Percentiles rank a stretch among this genome's conserved stretches.
phyloP scores from a whole-genome alignment of 1,140 invertebrate genomes.

The Atta cephalotes region DNA sequence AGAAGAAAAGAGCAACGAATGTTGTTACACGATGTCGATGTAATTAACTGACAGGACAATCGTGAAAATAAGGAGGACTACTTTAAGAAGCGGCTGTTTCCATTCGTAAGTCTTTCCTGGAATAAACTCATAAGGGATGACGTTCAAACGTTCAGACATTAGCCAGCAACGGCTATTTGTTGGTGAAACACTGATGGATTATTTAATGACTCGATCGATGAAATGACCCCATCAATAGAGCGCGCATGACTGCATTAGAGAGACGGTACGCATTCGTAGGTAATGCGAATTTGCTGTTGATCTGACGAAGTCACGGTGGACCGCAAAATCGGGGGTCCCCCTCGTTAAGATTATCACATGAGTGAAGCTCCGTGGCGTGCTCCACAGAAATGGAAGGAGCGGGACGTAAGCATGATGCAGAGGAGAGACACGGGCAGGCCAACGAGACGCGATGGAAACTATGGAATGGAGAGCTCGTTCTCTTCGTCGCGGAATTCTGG shows the following conservation, averaged over 20 bases:
- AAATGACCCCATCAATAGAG: slow-evolving; percentile 24
- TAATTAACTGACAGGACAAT: slow-evolving; percentile 27
- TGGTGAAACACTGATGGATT: slow-evolving; percentile 44
- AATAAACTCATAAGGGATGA: slow-evolving; percentile 33
- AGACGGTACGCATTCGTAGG: background rate
- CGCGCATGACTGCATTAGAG: slow-evolving; percentile 40
- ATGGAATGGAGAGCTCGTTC: slow-evolving; percentile 81
- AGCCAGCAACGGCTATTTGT: slow-evolving; percentile 47
- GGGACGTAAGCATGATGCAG: slow-evolving; percentile 80
- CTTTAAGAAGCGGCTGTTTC: slow-evolving; percentile 3
- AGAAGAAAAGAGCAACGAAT: background rate
- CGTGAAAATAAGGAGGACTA: slow-evolving; percentile 19
- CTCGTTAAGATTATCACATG: slow-evolving; percentile 2
- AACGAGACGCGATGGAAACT: slow-evolving; percentile 78
- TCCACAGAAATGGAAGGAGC: slow-evolving; percentile 68
- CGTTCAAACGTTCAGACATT: slow-evolving; percentile 2
- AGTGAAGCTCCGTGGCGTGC: slow-evolving; percentile 29
- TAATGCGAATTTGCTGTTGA: slow-evolving; percentile 19
- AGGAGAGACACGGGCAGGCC: slow-evolving; percentile 78
- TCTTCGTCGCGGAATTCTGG: slow-evolving; percentile 46
- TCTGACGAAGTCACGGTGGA: background rate
- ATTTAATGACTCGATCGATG: slow-evolving; percentile 57
- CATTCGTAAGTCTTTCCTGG: background rate
- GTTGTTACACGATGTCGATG: slow-evolving; percentile 19
- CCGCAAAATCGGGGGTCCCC: background rate